These are phyloP conservation scores for Muscina levida DNA, from an alignment of 2,888 invertebrate species.

Conservation along the genomic window DNA sequence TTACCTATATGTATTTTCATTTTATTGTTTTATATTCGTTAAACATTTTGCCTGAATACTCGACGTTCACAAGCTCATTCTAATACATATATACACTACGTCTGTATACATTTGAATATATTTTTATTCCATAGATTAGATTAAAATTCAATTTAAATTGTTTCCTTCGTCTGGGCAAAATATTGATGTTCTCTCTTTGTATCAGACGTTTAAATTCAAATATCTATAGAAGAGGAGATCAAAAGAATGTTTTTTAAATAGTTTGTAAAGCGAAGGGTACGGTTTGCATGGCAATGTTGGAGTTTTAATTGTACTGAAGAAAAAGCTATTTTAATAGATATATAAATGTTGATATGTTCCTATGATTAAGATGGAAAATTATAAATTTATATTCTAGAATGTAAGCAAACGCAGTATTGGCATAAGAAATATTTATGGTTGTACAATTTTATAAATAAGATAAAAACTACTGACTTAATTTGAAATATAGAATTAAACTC, in stretches of 20 bases:
- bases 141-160: slow-evolving; percentile 53
- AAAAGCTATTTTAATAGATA: not conserved
- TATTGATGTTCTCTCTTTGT: slow-evolving; percentile 12
- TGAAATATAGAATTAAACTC: too few relatives aligned
- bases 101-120: not conserved
- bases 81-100: too few relatives aligned
- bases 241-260: slow-evolving; percentile 15
- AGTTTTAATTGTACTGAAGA: not conserved
- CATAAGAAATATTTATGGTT: too few relatives aligned
- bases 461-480: too few relatives aligned
- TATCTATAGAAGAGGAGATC: slow-evolving; percentile 4
- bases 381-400: too few relatives aligned
- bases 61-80: not conserved
- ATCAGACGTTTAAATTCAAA: slow-evolving; percentile 32
- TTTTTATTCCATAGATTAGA: slow-evolving; percentile 34
- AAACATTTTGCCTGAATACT: not conserved
- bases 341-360: not conserved
- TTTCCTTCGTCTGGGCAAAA: slow-evolving; percentile 5
- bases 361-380: too few relatives aligned
- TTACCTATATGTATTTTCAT: not conserved
- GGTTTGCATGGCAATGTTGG: too few relatives aligned
- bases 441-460: too few relatives aligned
- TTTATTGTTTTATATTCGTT: not conserved
- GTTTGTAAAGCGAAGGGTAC: not conserved
- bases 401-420: too few relatives aligned